Percentiles rank a stretch among this genome's conserved stretches.
phyloP scores from a whole-genome alignment of 2,797 vertebrate species.

The Diglossa cyanea region DNA sequence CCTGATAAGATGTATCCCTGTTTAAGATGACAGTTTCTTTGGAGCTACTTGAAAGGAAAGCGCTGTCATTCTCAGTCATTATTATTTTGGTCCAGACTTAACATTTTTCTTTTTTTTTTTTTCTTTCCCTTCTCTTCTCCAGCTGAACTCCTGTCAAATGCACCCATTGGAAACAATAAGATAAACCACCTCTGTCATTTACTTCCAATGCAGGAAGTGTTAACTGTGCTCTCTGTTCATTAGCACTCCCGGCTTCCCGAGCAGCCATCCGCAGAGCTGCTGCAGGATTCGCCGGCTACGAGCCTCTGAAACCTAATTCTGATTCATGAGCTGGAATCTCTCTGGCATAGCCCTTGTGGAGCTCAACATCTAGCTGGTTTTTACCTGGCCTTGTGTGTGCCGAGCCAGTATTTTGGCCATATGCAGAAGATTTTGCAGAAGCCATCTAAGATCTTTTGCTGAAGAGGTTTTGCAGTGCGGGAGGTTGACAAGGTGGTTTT shows the following conservation, averaged over 20 bases:
- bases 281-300: conserved; percentile 1
- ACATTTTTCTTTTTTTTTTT: background rate
- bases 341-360: background rate
- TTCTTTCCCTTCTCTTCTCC: conserved; percentile 12
- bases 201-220: conserved; percentile 54
- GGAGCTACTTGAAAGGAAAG: conserved; percentile 43
- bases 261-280: conserved; percentile 54
- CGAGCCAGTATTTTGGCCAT: background rate
- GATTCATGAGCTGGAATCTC: conserved; percentile 51
- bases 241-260: conserved; percentile 12
- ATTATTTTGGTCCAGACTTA: conserved; percentile 55
- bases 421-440: background rate
- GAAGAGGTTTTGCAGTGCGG: background rate
- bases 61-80: background rate
- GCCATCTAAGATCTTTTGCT: background rate
- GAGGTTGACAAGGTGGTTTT: background rate
- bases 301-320: conserved; percentile 56
- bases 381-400: background rate
- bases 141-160: conserved; percentile 61
- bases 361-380: background rate
- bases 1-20: background rate
- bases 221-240: conserved; percentile 54
- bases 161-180: conserved; percentile 68
- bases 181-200: conserved; percentile 71
- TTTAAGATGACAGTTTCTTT: conserved; percentile 49